phyloP scores from a whole-genome alignment of 2,888 invertebrate genomes.

The Catonia carolina region DNA sequence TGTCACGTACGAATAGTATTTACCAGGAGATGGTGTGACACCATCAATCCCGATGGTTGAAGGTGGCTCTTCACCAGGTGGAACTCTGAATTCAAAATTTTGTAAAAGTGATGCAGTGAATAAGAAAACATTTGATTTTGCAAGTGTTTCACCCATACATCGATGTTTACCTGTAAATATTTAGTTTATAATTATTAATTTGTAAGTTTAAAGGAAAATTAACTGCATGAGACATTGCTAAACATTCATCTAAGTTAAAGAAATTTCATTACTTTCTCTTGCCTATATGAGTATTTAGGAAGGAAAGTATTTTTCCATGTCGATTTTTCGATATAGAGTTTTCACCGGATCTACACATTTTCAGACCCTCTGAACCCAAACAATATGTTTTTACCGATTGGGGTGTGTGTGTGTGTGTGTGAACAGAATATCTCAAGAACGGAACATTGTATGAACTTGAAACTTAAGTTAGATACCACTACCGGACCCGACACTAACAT shows the following conservation, averaged over 20 bases:
- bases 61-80: slow-evolving; percentile 58
- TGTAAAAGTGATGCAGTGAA: slow-evolving; percentile 68
- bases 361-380: too few relatives aligned
- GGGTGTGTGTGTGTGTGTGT: too few relatives aligned
- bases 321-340: too few relatives aligned
- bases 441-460: not conserved
- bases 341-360: too few relatives aligned
- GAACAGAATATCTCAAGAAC: too few relatives aligned
- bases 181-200: not conserved
- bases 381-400: too few relatives aligned
- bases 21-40: slow-evolving; percentile 67
- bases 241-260: not conserved
- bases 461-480: too few relatives aligned
- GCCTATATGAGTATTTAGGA: too few relatives aligned
- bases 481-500: too few relatives aligned
- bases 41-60: slow-evolving; percentile 65
- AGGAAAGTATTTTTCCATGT: too few relatives aligned
- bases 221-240: not conserved
- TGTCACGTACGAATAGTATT: slow-evolving; percentile 61
- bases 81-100: slow-evolving; percentile 58
- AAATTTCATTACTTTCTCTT: not conserved
- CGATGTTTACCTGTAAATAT: slow-evolving; percentile 55
- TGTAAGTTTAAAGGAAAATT: not conserved
- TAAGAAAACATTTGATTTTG: slow-evolving; percentile 70
- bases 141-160: slow-evolving; percentile 74